Evolutionary conservation across 2,888 invertebrate genomes (phyloP).

Genomic region (Zhuqinia jingwanae): DNA sequence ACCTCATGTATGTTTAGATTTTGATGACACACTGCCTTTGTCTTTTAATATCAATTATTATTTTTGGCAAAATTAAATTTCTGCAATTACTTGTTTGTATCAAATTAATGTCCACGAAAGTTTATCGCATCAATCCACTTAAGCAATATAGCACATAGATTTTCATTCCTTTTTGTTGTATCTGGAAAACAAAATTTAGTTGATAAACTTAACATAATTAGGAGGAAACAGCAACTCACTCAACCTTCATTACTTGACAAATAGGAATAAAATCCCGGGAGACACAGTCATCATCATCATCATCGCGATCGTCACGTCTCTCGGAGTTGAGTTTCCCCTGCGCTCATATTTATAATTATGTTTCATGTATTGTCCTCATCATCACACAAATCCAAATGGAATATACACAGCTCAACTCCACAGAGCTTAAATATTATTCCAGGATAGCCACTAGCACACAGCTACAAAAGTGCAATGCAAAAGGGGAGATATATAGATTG

Average conservation of each 20-base stretch:
- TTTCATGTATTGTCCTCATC: neutral
- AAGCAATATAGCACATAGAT: neutral
- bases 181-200: constrained; percentile 22
- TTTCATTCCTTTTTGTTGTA: too few species aligned
- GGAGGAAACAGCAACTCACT: constrained; percentile 14
- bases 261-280: constrained; percentile 60
- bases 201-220: constrained; percentile 34
- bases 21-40: too few species aligned
- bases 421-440: too few species aligned
- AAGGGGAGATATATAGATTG: too few species aligned
- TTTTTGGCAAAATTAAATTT: too few species aligned
- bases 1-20: too few species aligned
- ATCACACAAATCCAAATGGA: neutral
- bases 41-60: too few species aligned
- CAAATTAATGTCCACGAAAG: neutral
- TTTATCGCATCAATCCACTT: neutral
- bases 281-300: constrained; percentile 56
- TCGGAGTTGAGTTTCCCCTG: neutral
- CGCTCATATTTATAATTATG: neutral
- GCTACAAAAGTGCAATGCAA: too few species aligned
- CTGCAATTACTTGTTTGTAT: too few species aligned
- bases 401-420: too few species aligned
- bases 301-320: neutral
- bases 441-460: too few species aligned
- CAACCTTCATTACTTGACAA: constrained; percentile 61